Evolutionary conservation across 2,113 vertebrate species (phyloP), one percentile per base, ranked within the genome.

Genomic region (Jacana jacana): DNA sequence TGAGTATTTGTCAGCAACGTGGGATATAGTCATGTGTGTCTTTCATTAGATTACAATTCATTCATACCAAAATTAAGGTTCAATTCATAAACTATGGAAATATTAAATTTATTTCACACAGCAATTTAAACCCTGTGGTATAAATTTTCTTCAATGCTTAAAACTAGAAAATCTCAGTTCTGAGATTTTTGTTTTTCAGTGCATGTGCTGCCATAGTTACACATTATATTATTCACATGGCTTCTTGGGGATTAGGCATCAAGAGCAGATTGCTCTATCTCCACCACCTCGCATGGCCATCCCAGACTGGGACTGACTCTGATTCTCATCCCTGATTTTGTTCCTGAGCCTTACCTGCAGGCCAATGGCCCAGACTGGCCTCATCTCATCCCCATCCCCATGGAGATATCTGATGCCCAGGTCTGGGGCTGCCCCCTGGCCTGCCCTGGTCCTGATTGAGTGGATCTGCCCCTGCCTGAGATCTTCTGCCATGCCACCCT

Each of bases 41-140:
- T 81, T 88, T 63, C 63, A 58, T 82, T 11, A 87, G 63, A 73
- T 89, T 52, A 70, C 9, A 85, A 51, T 82, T 89, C 61, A 79
- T 25, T 61, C 28, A 19, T 40, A 89, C 14, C 35, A 69, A 85
- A 89, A 91, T 37, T 49, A 44, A 89, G 33, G 11, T 51, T 81
- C 49, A 63, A 6, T 66, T 49, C 40, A 84, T 31, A 65, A 91
- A 44, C 30, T 58, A 16, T 18, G 33, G 22, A 51, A 88, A 68
- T 58, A 7, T n/a, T n/a, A n/a, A 60, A 4, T 81, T 75, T 82
- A 71, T n/a, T n/a, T n/a, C 84, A 60, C 5, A 71, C 6, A 39
- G 10, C 35, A 46, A 58, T 70, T 90, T 64, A 64, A 79, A 60
- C 8, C 12, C 19, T 40, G 20, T 28, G 70, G 7, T 52, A 85